These are phyloP conservation scores for Lithobates pipiens DNA, from an alignment of 2,797 vertebrate genomes.

Conservation along the genomic window DNA sequence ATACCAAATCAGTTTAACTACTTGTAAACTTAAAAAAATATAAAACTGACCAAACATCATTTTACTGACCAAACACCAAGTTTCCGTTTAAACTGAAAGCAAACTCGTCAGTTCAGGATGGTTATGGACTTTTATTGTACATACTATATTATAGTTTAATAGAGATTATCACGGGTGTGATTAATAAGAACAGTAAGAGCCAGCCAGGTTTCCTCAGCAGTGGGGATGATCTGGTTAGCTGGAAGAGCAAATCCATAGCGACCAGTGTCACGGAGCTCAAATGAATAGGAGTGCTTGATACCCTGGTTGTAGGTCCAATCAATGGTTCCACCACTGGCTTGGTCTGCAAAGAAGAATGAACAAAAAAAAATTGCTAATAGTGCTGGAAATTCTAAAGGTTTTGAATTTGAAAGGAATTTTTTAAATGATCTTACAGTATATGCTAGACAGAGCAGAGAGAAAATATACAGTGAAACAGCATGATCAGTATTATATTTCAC, in stretches of 20 bases:
- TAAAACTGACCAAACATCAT: not conserved
- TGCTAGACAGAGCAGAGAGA: too few species aligned
- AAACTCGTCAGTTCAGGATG: not conserved
- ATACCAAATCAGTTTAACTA: too few species aligned
- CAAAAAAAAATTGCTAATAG: not conserved
- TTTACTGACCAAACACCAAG: not conserved
- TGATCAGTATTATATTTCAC: too few species aligned
- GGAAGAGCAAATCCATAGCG: slow-evolving; percentile 90
- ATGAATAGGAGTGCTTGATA: slow-evolving; percentile 93
- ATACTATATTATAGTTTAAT: slow-evolving; percentile 69
- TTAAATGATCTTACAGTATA: too few species aligned
- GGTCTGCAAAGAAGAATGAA: slow-evolving; percentile 73
- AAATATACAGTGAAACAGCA: too few species aligned
- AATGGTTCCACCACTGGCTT: slow-evolving; percentile 84
- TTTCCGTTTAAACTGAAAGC: not conserved
- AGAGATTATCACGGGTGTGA: slow-evolving; percentile 75
- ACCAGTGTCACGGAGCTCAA: slow-evolving; percentile 92
- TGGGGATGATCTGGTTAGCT: slow-evolving; percentile 88
- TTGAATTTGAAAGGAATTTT: not conserved
- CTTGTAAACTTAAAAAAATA: not conserved
- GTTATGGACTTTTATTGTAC: slow-evolving; percentile 43
- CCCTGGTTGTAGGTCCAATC: slow-evolving; percentile 94
- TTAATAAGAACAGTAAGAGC: slow-evolving; percentile 86
- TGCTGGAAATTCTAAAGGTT: not conserved
- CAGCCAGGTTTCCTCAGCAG: slow-evolving; percentile 90